These are phyloP conservation scores for Ceratina australensis DNA, from an alignment of 1,140 invertebrate species.

Conservation along the genomic window DNA sequence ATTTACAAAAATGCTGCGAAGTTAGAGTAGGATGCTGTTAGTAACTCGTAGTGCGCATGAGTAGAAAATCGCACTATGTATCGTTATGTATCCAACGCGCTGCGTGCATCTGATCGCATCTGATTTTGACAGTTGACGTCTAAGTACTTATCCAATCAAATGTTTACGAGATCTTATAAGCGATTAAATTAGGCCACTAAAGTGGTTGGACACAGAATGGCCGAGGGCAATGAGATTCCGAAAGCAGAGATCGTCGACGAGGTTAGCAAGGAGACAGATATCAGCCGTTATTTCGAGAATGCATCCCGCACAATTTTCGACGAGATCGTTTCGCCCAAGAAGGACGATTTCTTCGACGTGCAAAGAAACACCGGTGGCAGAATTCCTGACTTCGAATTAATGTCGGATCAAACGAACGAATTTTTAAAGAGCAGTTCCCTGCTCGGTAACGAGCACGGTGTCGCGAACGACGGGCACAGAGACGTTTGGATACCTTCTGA, in stretches of 20 bases:
- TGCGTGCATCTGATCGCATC: not conserved
- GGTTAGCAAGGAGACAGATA: slow-evolving; percentile 34
- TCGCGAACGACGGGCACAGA: slow-evolving; percentile 65
- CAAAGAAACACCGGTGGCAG: slow-evolving; percentile 25
- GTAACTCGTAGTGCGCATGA: no score
- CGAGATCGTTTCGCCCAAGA: slow-evolving; percentile 71
- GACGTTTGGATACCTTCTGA: slow-evolving; percentile 78
- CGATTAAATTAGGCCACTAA: not conserved
- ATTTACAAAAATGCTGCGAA: no score
- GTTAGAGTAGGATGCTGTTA: no score
- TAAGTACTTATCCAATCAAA: not conserved
- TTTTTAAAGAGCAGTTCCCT: slow-evolving; percentile 49
- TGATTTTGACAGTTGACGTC: slow-evolving; percentile 28
- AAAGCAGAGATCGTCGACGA: not conserved
- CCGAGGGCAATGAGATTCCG: not conserved
- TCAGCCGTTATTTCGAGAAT: slow-evolving; percentile 74
- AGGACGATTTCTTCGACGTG: slow-evolving; percentile 58
- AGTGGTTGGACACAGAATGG: slow-evolving; percentile 6
- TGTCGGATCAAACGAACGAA: slow-evolving; percentile 50
- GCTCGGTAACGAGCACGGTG: slow-evolving; percentile 41
- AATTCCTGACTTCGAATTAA: slow-evolving; percentile 56
- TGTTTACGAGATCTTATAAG: not conserved
- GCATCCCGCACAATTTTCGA: slow-evolving; percentile 74
- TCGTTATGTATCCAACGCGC: no score
- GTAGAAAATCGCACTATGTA: no score